Base-by-base conservation (phyloP, 2,797 vertebrate species). In the Meda fulgida region DNA sequence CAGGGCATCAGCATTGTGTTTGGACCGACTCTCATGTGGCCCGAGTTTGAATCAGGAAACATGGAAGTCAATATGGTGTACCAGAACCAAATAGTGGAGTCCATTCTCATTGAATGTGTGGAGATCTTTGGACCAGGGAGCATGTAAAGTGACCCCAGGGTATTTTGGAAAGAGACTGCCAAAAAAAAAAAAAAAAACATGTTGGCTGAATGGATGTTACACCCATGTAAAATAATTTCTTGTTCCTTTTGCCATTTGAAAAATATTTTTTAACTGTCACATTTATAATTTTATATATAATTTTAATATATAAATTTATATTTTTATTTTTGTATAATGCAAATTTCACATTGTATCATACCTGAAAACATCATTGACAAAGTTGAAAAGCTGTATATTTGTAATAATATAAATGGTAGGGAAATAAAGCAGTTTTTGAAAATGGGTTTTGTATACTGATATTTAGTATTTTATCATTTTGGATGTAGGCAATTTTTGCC, bases 1-100 rank as follows among this genome's bases (percentile, higher is more conserved):
- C 97, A 99, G 89, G 96, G 97, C 86, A 92, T 99, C 80, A 96
- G 97, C 84, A 99, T 99, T 71, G 97, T 99, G 71, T 99, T 99
- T 86, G 97, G 97, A 79, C 97, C 97, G 14, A 99, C 97, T 1
- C 97, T 99, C 72, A 95, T 99, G 94, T 95, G 97, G 93, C 96
- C 97, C 0, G 96, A 98, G 92, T 92, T 95, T 79, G 97, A 99
- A 46, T 88, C 77, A 0, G 96, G 96, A 65, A 97, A 97, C 92
- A 97, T 99, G 96, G 97, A 97, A 0, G 88, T 98, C 73, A 96
- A 97, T 93, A 97, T 98, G 97, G 94, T 98, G 23, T 99, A 97
- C 92, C 97, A 99, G 94, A 99, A 97, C 93, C 97, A 99, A 93
- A 97, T 99, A 65, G 95, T 97, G 40, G 97, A 99, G 94, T 95